Base-by-base conservation (phyloP, 1,140 invertebrate species). In the Drosophila ohnishii region DNA sequence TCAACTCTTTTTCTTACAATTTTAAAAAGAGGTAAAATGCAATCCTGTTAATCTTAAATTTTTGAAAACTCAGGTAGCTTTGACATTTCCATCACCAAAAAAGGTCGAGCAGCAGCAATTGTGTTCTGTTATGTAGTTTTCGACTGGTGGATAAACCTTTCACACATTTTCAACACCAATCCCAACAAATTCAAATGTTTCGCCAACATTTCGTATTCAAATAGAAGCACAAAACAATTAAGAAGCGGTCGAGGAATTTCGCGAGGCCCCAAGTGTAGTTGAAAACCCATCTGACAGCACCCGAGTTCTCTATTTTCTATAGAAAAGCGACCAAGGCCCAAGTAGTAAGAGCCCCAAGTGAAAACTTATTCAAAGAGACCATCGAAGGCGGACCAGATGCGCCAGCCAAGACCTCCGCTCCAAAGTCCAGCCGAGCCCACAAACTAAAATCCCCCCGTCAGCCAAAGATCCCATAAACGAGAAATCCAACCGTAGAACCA, bases 131-230 rank as follows among this genome's bases (percentile, higher is more conserved):
- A 88, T 77, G 67, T 87, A 88, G 80, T 79, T 87, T 83, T 83
- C 66, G 61, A 88, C 75, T 83, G 83, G 84, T 77, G 80, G 28
- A 75, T 50, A 76, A 88, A 56, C 66, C 69, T 69, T 73, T 83
- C 80, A 87, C 83, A 87, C 83, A 83, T 88, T 87, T 88, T 87
- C 75, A 88, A 86, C 83, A 87, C 84, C 83, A 64, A 73, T 65
- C 78, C 75, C 48, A 87, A 80, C 75, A 87, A 88, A 87, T 87
- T 87, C 65, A 81, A 85, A 85, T 86, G 82, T 85, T 75, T 81
- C 70, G 65, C 79, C 60, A 75, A 75, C 72, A 75, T 75, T 75
- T 75, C 72, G 72, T 75, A 75, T 75, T 75, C 35, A 32, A 53
- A 53, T 53, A 61, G 67, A 47, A 69, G 42, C 42, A 71, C 56